Base-by-base conservation (phyloP, 2,113 vertebrate genomes). In the Scopus umbretta region DNA sequence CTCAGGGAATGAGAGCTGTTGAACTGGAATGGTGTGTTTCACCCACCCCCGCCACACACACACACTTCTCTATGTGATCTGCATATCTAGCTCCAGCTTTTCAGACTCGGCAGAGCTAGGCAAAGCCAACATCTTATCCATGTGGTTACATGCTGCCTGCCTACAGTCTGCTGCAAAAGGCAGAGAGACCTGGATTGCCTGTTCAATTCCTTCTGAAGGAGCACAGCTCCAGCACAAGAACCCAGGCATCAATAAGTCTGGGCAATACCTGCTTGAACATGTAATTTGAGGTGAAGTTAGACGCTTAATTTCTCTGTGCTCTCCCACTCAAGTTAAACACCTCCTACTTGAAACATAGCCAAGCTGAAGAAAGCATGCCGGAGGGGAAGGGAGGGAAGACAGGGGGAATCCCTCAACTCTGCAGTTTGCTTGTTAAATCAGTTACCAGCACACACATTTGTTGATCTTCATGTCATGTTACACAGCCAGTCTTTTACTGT, bases 11-110 rank as follows among this genome's bases (percentile, higher is more conserved):
- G 50, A 49, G 82, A 96, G 96, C 85, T 68, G 94, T 4, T 59
- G 67, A 91, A 95, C 96, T 79, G 95, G 97, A 96, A 95, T 16
- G 82, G 88, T 91, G 20, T 1, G 92, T 93, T 90, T 49, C 82
- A 45, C 8, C 79, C 50, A 2, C 92, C 86, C 67, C 88, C 36
- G 5, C 80, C 17, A 4, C 59, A 34, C 74, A 34, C 74, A 26
- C 1, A 30, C 16, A 2, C 82, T 53, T 13, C 81, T 49, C 8
- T 0, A 10, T 13, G 43, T 1, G 23, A 94, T 78, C 65, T 80
- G 79, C 92, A 50, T 15, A 66, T 59, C 29, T 20, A 43, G 20
- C 65, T 76, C 22, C 65, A 93, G 86, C 86, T 61, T 25, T 59
- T 75, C 94, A 86, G 42, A 29, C 68, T 86, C 86, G 80, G 75